Evolutionary conservation across 2,797 vertebrate species (phyloP).

Genomic region (Thripadectes ignobilis): DNA sequence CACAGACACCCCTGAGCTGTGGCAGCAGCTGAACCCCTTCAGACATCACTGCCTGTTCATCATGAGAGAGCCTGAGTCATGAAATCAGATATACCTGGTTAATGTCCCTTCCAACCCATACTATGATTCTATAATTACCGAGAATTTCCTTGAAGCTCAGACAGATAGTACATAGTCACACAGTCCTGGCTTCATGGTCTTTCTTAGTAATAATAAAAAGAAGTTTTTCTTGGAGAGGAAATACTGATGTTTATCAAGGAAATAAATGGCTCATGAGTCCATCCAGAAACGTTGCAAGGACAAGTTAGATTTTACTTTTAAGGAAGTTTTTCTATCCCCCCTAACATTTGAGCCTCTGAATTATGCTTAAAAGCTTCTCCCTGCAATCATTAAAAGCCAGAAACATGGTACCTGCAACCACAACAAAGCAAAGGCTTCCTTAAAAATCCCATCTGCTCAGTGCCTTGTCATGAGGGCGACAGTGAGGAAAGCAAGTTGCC

Average conservation of each 20-base stretch:
- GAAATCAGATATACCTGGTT: fast-evolving
- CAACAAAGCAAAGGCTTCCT: not conserved
- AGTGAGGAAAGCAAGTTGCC: not conserved
- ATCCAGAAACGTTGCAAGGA: not conserved
- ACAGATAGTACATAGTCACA: not conserved
- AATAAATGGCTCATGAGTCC: not conserved
- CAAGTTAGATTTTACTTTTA: not conserved
- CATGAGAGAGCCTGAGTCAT: not conserved
- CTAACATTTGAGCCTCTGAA: not conserved
- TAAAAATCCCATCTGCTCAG: not conserved
- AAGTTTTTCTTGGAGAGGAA: not conserved
- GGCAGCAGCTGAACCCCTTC: not conserved
- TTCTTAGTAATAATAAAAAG: not conserved
- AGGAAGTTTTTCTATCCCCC: not conserved
- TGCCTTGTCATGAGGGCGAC: not conserved
- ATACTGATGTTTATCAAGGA: not conserved
- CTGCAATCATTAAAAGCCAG: not conserved
- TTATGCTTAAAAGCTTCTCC: not conserved
- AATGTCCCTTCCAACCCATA: not conserved
- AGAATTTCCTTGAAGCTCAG: not conserved
- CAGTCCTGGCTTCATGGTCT: not conserved
- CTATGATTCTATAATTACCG: not conserved
- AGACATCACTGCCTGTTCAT: not conserved
- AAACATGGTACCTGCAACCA: not conserved
- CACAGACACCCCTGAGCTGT: not conserved